Base-by-base conservation (phyloP, 2,113 vertebrate genomes). In the Pseudorectes ferrugineus region DNA sequence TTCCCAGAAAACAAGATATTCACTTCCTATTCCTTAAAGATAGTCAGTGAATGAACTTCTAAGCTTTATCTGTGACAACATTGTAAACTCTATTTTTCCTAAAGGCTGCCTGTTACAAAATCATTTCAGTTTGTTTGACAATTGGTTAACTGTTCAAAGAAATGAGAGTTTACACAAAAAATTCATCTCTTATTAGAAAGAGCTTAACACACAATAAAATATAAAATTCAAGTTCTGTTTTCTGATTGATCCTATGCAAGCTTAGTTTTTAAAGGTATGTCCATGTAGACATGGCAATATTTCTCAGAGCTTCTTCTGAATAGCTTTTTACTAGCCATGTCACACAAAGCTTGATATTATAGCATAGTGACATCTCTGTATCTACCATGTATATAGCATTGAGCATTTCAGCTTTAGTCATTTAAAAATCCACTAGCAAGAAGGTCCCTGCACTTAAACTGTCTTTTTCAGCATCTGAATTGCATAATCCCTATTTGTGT, bases 401-500 rank as follows among this genome's bases (percentile, higher is more conserved):
- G 91, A 88, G 17, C 35, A 82, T 71, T 55, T 89, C 62, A 76
- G 26, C 35, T 45, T 63, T 79, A 70, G 51, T 74, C 1, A 58
- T 91, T 77, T 86, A 36, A 91, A 93, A 92, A 77, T 55, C 9
- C 48, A 31, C 42, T 74, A 49, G 23, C 35, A 67, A 59, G 43
- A 88, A 70, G 8, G 15, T 63, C 17, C 16, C 35, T 63, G 25
- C n/a, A 33, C 59, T 87, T 80, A 89, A 86, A 78, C 24, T 31
- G 38, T 62, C 55, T 52, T 92, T 91, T 93, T 79, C 26, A 58
- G 49, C 29, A 76, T 62, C 78, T 85, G 67, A 93, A 93, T 62
- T 91, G 71, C 63, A 76, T 89, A 85, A 92, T 91, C 81, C 68
- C 52, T 95, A 21, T 67, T 71, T 89, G 25, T 95, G 61, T 68